phyloP scores from a whole-genome alignment of 1,140 invertebrate species.

The Metaphire vulgaris region DNA sequence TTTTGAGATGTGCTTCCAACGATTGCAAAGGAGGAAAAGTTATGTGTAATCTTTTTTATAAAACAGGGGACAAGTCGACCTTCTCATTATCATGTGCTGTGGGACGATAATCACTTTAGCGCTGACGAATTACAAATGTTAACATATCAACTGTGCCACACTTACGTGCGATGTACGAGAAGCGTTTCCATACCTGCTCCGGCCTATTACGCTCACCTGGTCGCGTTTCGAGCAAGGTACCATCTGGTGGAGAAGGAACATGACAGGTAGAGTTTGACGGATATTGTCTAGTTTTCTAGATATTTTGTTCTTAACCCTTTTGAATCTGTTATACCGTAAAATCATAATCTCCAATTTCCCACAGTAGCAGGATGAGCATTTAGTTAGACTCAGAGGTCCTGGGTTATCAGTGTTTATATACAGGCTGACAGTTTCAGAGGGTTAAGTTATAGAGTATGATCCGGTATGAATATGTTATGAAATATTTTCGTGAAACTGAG shows the following conservation, averaged over 20 bases:
- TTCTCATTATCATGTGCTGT: constrained; percentile 97
- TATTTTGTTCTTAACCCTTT: background rate
- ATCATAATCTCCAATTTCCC: too few relatives aligned
- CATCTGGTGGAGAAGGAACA: constrained; percentile 99
- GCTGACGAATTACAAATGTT: constrained; percentile 97
- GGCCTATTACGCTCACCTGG: constrained; percentile 98
- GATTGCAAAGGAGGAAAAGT: background rate
- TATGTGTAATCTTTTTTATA: constrained; percentile 8
- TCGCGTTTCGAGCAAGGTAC: constrained; percentile 96
- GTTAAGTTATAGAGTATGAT: background rate
- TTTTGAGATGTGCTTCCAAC: background rate
- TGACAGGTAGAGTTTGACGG: constrained; percentile 59
- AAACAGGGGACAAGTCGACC: constrained; percentile 89
- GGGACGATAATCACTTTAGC: constrained; percentile 98
- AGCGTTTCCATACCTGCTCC: constrained; percentile 98
- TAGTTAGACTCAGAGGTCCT: background rate
- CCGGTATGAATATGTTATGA: too few relatives aligned
- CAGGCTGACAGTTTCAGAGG: too few relatives aligned
- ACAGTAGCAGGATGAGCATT: background rate
- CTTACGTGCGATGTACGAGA: constrained; percentile 97
- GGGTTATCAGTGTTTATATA: too few relatives aligned
- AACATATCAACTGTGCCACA: constrained; percentile 99
- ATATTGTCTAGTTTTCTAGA: background rate
- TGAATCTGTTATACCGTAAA: background rate
- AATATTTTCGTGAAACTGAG: too few relatives aligned